Conservation (phyloP, 2,888 invertebrate genomes). For the Frankliniella intonsa region DNA sequence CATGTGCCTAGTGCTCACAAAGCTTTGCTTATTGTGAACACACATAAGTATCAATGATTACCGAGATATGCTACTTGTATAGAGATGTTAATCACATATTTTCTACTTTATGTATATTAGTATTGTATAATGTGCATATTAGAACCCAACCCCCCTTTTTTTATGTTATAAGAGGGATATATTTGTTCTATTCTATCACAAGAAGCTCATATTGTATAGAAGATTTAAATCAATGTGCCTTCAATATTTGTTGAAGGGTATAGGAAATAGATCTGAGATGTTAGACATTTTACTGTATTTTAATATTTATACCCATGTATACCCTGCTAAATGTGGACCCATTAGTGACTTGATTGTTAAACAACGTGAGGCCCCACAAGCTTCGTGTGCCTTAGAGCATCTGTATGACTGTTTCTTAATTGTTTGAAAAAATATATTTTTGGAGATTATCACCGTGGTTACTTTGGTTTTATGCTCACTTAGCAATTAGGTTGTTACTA, state of each 20-base stretch:
- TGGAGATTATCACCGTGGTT: background rate
- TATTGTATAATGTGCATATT: background rate
- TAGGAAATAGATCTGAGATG: background rate
- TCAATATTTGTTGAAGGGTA: background rate
- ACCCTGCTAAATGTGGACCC: background rate
- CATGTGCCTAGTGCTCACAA: conserved; percentile 19
- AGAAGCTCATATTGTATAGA: background rate
- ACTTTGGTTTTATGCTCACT: background rate
- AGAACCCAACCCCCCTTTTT: background rate
- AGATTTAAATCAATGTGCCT: background rate
- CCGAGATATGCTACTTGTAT: background rate
- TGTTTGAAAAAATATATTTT: background rate
- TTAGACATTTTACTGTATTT: background rate
- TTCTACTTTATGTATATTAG: background rate
- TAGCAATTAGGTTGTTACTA: background rate
- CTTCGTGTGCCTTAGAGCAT: background rate
- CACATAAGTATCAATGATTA: background rate
- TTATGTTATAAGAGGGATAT: background rate
- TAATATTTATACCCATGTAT: background rate
- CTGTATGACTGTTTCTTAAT: background rate
- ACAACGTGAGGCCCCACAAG: background rate
- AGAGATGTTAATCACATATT: background rate
- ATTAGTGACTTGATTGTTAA: background rate
- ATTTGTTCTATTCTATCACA: background rate
- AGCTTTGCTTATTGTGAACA: background rate